A percentile compares a stretch with the other conserved stretches of the same genome.
phyloP scores from a whole-genome alignment of 1,140 invertebrate species.

The Apocrypta bakeri region DNA sequence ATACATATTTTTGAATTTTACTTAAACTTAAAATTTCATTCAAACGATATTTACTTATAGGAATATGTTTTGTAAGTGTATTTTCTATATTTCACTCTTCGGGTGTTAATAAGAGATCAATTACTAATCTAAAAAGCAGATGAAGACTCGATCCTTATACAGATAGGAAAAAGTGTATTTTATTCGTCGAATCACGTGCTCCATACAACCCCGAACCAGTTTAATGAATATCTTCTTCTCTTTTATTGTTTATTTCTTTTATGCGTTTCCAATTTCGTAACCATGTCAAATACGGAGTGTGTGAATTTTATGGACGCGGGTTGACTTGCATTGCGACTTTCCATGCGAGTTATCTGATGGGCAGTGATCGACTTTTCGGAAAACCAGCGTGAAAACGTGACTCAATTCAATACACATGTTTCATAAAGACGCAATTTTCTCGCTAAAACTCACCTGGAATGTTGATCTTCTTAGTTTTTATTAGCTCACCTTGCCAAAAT shows the following conservation, averaged over 20 bases:
- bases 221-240: neutral
- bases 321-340: neutral
- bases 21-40: no score
- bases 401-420: conserved; percentile 1
- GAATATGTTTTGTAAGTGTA: no score
- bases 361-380: conserved; percentile 45
- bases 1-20: no score
- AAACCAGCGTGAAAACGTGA: conserved; percentile 14
- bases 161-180: conserved; percentile 32
- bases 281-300: neutral
- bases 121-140: neutral
- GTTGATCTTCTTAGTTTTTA: neutral
- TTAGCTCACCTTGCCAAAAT: neutral
- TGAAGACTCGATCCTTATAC: neutral
- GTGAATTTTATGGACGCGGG: conserved; percentile 20
- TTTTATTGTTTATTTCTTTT: neutral
- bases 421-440: neutral
- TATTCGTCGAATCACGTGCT: conserved; percentile 13
- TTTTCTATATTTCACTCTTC: conserved; percentile 9
- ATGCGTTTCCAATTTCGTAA: neutral
- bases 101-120: conserved; percentile 26
- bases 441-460: conserved; percentile 9
- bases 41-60: no score
- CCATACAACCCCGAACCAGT: neutral
- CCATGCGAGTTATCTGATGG: neutral